phyloP scores from a whole-genome alignment of 2,888 invertebrate species.

The Magallana nippona region DNA sequence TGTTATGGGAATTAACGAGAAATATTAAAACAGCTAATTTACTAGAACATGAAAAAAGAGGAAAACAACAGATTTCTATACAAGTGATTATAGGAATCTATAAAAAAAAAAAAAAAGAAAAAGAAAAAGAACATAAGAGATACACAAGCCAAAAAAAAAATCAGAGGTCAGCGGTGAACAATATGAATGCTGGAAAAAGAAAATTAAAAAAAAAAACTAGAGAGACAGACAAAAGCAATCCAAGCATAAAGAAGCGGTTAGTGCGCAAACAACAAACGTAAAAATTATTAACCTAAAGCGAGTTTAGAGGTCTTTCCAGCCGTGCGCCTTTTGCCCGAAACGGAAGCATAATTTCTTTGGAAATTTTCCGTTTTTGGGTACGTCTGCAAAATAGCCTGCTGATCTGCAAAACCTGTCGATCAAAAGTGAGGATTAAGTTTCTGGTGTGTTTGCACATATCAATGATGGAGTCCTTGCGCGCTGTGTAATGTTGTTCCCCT shows the following conservation, averaged over 20 bases:
- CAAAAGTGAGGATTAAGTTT: slow-evolving; percentile 41
- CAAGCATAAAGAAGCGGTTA: slow-evolving; percentile 48
- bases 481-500: not conserved
- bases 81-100: not conserved
- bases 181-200: not conserved
- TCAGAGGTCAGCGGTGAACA: not conserved
- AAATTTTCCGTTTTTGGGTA: slow-evolving; percentile 72
- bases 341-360: slow-evolving; percentile 77
- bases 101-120: not conserved
- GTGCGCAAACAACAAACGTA: slow-evolving; percentile 42
- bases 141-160: not conserved
- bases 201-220: not conserved
- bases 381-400: slow-evolving; percentile 71
- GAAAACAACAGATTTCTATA: not conserved
- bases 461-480: slow-evolving; percentile 8
- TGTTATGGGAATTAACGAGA: not conserved
- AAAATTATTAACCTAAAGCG: slow-evolving; percentile 67
- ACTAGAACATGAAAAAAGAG: not conserved
- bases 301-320: slow-evolving; percentile 82
- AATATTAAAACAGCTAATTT: not conserved
- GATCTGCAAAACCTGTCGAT: slow-evolving; percentile 69
- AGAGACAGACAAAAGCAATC: slow-evolving; percentile 21
- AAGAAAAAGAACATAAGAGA: slow-evolving; percentile 13
- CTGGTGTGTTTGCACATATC: slow-evolving; percentile 7
- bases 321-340: slow-evolving; percentile 85